A percentile compares a stretch with the other conserved stretches of the same genome.
Evolutionary conservation across 2,113 vertebrate species (phyloP).

Genomic region (Oncorhynchus gorbuscha): DNA sequence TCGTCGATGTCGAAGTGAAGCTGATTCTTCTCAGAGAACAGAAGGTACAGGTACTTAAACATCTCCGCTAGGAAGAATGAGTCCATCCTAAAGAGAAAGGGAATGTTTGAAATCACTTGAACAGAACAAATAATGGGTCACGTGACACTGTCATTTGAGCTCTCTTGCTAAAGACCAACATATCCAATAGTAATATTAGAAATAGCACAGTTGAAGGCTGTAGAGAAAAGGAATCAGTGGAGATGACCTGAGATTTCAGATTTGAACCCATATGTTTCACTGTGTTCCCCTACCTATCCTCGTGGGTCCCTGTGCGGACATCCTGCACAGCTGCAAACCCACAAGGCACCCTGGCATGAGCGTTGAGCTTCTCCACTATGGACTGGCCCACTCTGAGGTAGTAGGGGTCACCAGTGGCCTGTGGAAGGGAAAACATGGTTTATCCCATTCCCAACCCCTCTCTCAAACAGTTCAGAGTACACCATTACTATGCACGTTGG

Average conservation of each 20-base stretch:
- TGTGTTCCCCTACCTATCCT: conserved; percentile 85
- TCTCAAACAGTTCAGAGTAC: too few species aligned
- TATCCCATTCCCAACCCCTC: not conserved
- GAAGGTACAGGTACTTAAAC: conserved; percentile 97
- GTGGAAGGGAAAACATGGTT: conserved; percentile 10
- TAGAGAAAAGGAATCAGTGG: not conserved
- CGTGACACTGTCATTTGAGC: too few species aligned
- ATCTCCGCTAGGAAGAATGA: conserved; percentile 98
- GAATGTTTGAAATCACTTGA: not conserved
- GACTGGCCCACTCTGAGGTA: conserved; percentile 97
- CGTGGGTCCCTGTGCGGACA: conserved; percentile 94
- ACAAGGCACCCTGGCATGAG: conserved; percentile 93
- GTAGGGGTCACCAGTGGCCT: conserved; percentile 97
- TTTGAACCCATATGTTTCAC: not conserved
- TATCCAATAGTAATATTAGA: too few species aligned
- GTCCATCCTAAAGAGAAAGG: conserved; percentile 85
- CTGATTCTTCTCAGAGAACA: conserved; percentile 94
- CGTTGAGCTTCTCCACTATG: conserved; percentile 97
- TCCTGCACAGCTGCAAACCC: conserved; percentile 98
- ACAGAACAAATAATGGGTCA: not conserved
- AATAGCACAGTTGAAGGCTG: too few species aligned
- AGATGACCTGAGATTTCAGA: too few species aligned
- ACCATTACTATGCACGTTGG: too few species aligned
- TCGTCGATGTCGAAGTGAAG: conserved; percentile 94
- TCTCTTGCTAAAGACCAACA: too few species aligned